These are phyloP conservation scores for Sebastes nivosus DNA, from an alignment of 2,797 vertebrate genomes.

Conservation along the genomic window DNA sequence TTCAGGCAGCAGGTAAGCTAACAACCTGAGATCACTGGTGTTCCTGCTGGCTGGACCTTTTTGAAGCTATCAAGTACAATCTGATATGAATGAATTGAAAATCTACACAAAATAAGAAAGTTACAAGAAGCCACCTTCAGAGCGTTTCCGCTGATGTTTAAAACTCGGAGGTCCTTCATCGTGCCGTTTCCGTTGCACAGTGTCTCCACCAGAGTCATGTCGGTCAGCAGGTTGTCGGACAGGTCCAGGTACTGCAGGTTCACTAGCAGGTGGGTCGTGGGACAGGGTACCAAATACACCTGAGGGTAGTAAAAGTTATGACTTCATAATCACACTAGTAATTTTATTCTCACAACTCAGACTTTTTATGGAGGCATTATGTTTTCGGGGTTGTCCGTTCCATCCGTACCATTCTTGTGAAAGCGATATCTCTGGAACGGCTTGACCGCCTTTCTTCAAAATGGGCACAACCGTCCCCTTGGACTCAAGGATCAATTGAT, in stretches of 20 bases:
- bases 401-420: no score
- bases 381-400: no score
- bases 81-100: not conserved
- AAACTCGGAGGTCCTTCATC: slow-evolving; percentile 47
- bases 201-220: slow-evolving; percentile 46
- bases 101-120: not conserved
- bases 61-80: not conserved
- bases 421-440: no score
- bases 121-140: slow-evolving; percentile 53
- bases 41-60: not conserved
- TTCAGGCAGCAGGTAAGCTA: not conserved
- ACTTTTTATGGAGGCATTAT: not conserved
- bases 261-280: not conserved
- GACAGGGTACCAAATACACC: slow-evolving; percentile 63
- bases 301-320: not conserved
- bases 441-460: no score
- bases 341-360: not conserved
- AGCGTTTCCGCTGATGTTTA: slow-evolving; percentile 69
- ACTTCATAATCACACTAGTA: not conserved
- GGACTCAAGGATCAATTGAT: no score
- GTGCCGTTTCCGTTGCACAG: slow-evolving; percentile 22
- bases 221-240: slow-evolving; percentile 69
- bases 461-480: no score
- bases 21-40: not conserved
- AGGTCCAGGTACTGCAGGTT: slow-evolving; percentile 68